Percentiles rank a stretch among this genome's conserved stretches.
phyloP scores from a whole-genome alignment of 2,113 vertebrate species.

The Barbus barbus region DNA sequence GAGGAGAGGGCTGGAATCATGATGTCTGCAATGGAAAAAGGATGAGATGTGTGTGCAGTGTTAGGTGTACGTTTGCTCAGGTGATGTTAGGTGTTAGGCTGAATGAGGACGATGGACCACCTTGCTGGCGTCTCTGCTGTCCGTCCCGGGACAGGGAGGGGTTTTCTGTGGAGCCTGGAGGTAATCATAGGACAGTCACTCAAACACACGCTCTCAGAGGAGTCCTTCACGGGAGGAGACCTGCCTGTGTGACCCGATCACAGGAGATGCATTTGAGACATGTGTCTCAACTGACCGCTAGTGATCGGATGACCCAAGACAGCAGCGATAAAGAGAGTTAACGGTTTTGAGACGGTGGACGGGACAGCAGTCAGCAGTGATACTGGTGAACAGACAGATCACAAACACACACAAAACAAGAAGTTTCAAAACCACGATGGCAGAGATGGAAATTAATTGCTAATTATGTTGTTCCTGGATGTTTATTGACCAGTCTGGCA shows the following conservation, averaged over 20 bases:
- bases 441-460: not conserved
- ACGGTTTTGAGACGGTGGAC: too few species aligned
- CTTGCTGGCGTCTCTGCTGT: slow-evolving; percentile 83
- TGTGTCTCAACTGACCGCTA: not conserved
- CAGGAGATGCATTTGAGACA: not conserved
- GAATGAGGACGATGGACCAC: slow-evolving; percentile 73
- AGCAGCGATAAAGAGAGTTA: too few species aligned
- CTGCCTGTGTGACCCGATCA: not conserved
- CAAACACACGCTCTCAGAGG: not conserved
- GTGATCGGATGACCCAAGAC: not conserved
- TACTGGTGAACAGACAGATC: too few species aligned
- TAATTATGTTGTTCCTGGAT: not conserved
- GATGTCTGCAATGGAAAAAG: slow-evolving; percentile 52
- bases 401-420: not conserved
- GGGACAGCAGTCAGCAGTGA: too few species aligned
- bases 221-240: not conserved
- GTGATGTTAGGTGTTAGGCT: slow-evolving; percentile 60
- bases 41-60: slow-evolving; percentile 38
- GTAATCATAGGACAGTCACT: slow-evolving; percentile 81
- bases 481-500: slow-evolving; percentile 33
- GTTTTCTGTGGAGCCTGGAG: slow-evolving; percentile 85
- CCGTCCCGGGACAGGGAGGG: slow-evolving; percentile 79
- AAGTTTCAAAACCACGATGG: slow-evolving; percentile 12
- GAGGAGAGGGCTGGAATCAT: slow-evolving; percentile 65
- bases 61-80: slow-evolving; percentile 14